Percentiles rank a stretch among this genome's conserved stretches.
phyloP scores from a whole-genome alignment of 2,888 invertebrate species.

The Polyommatus icarus region DNA sequence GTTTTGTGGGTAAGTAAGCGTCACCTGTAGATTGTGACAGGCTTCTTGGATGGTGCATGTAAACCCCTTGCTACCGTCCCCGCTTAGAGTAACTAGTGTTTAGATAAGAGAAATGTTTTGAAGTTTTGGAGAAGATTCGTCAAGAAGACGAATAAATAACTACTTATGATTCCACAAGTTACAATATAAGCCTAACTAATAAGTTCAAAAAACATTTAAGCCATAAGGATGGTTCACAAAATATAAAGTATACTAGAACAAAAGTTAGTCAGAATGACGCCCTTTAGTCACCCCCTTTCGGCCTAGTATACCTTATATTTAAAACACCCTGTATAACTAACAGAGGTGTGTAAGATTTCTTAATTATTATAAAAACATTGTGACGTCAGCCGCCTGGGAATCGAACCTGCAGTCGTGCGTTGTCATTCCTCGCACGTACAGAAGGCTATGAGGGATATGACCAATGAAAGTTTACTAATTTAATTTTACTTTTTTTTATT shows the following conservation, averaged over 20 bases:
- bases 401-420: neutral
- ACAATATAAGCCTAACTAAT: no score
- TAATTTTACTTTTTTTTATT: no score
- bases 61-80: slow-evolving; percentile 1
- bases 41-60: slow-evolving; percentile 6
- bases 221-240: no score
- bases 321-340: no score
- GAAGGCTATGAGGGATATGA: no score
- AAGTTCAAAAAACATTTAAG: no score
- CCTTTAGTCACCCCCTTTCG: no score
- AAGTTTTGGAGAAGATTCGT: neutral
- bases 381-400: slow-evolving; percentile 4
- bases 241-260: no score
- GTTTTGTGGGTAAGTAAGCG: slow-evolving; percentile 62
- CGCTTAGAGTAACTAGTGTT: slow-evolving; percentile 20
- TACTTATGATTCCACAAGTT: neutral
- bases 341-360: neutral
- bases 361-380: neutral
- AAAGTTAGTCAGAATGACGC: no score
- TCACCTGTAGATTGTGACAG: slow-evolving; percentile 54
- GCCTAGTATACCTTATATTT: no score
- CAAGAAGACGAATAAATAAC: neutral
- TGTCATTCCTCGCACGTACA: neutral
- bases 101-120: neutral
- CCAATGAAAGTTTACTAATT: no score